Evolutionary conservation across 2,113 vertebrate genomes (phyloP).

Genomic region (Peromyscus leucopus): DNA sequence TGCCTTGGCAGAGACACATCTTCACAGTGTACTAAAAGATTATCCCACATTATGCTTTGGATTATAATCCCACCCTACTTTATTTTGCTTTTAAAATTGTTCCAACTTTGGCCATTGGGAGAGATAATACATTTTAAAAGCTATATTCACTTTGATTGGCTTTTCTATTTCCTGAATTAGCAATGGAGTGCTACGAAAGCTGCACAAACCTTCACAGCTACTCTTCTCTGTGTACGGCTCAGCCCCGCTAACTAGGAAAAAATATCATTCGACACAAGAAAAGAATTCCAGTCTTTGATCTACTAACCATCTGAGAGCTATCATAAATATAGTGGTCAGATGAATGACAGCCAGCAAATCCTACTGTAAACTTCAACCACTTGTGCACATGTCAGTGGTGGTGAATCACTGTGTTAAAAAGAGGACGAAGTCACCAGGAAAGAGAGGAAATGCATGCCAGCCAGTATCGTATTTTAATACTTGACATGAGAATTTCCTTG

Average conservation of each 20-base stretch:
- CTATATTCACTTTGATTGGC: background rate
- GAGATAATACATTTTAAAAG: background rate
- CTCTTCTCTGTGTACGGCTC: background rate
- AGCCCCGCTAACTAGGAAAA: background rate
- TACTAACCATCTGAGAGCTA: background rate
- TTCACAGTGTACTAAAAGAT: background rate
- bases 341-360: background rate
- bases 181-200: background rate
- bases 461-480: background rate
- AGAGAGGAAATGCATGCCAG: background rate
- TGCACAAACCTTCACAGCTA: background rate
- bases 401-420: background rate
- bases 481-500: background rate
- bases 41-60: background rate
- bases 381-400: background rate
- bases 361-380: background rate
- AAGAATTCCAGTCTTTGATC: background rate
- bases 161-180: background rate
- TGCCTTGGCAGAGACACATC: background rate
- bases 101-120: background rate
- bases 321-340: background rate
- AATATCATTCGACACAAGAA: background rate
- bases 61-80: background rate
- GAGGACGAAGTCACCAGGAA: background rate
- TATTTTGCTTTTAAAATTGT: background rate